Evolutionary conservation across 2,888 invertebrate species (phyloP), one percentile per base, ranked within the genome.

Genomic region (Tolmerus cingulatus): DNA sequence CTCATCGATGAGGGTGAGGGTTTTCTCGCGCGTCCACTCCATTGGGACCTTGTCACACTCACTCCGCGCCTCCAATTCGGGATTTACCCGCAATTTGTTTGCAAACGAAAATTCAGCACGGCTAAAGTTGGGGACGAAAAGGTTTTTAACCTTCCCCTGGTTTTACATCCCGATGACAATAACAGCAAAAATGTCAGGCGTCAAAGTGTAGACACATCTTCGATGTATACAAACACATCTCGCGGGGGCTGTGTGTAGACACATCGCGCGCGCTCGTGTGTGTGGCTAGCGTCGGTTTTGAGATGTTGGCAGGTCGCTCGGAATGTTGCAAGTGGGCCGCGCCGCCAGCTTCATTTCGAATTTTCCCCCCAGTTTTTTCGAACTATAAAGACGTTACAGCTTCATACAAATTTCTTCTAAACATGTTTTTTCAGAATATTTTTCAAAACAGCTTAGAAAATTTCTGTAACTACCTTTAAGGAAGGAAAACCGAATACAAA

Each of bases 1-100:
- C 89, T 92, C 92, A 87, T 90, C 90, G 89, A 92, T 92, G 81
- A 92, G 90, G 84, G 90, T 89, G 87, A 92, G 89, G 8, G 93
- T 92, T 89, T 92, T 92, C 87, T 92, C 92, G 77, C 92, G 90
- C 27, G 93, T 92, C 92, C 92, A 92, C 90, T 92, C 92, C 93
- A 92, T 66, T 14, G 27, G 2, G 7, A 66, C 66, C 23, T 66
- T 66, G 1, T 66, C 66, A 27, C n/a, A 27, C 66, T 66, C 66
- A 19, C 66, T 66, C 4, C 66, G 66, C 27, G 12, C n/a, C 7
- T 12, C 46, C 77, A 77, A 19, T 19, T 37, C 9, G 57, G 9
- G 2, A 19, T 5, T 57, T 19, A 23, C 27, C 9, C 5, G 23
- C 23, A 55, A n/a, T 9, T 55, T 46, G 51, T n/a, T 51, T 51